phyloP scores from a whole-genome alignment of 2,113 vertebrate species.

The Geothlypis trichas region DNA sequence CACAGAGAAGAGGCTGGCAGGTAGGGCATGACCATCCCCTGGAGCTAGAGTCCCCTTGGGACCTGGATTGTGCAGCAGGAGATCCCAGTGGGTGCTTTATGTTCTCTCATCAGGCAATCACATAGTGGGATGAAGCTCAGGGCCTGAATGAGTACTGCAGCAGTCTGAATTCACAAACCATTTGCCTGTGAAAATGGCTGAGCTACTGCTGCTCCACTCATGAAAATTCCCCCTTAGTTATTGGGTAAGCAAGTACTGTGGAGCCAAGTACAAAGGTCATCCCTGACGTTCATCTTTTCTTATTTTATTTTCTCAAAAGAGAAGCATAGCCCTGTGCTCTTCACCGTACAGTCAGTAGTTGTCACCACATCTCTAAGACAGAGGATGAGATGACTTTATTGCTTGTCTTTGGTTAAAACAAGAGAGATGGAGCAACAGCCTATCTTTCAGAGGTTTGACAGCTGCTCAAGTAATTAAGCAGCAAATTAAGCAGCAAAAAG shows the following conservation, averaged over 20 bases:
- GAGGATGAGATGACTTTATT: background rate
- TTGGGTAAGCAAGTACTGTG: background rate
- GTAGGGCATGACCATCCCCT: background rate
- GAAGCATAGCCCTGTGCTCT: background rate
- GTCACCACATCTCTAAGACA: background rate
- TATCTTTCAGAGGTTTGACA: background rate
- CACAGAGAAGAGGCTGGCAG: background rate
- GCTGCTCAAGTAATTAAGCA: background rate
- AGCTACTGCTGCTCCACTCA: background rate
- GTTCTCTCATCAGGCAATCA: background rate
- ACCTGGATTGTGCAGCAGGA: background rate
- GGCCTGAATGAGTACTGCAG: background rate
- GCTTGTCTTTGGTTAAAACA: background rate
- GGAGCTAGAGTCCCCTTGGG: background rate
- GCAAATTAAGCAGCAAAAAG: background rate
- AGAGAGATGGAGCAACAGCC: background rate
- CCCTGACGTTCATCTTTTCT: background rate
- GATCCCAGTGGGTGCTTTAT: background rate
- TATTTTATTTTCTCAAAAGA: background rate
- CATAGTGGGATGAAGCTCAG: background rate
- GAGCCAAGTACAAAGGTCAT: background rate
- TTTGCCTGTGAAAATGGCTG: background rate
- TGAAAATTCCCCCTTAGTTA: background rate
- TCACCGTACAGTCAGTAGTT: accelerated
- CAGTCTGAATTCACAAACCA: background rate